Conservation (phyloP, 2,797 vertebrate species). For the Silurus lanzhouensis region DNA sequence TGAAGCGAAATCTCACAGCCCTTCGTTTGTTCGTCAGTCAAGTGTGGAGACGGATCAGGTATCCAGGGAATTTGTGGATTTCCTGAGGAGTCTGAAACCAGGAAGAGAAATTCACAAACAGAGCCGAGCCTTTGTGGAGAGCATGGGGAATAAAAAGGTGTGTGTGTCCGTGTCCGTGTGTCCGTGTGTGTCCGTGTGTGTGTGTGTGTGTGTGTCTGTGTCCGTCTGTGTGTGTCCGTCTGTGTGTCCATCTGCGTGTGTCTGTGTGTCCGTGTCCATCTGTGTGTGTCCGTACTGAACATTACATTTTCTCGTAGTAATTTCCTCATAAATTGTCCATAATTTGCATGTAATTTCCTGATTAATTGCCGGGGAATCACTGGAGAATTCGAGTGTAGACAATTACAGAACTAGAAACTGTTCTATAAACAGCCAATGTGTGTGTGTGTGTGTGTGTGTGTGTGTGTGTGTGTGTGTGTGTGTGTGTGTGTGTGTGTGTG, state of each 20-base stretch:
- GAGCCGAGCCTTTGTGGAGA: constrained; percentile 84
- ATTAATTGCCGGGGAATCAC: background rate
- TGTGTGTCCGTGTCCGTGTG: constrained; percentile 30
- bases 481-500: no score
- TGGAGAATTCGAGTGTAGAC: no score
- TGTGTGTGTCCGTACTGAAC: no score
- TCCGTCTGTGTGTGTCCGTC: no score
- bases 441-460: no score
- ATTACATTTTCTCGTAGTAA: background rate
- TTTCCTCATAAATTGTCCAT: background rate
- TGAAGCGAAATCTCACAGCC: constrained; percentile 86
- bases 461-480: no score
- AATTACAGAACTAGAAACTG: no score
- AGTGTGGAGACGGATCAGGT: constrained; percentile 91
- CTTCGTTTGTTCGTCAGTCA: constrained; percentile 85
- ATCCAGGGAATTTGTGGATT: constrained; percentile 92
- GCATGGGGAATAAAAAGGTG: constrained; percentile 91
- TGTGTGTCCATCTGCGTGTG: no score
- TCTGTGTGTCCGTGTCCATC: no score
- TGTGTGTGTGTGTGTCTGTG: no score
- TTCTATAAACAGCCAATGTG: no score
- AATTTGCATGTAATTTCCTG: background rate
- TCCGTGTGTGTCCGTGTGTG: background rate
- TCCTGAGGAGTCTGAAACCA: constrained; percentile 88
- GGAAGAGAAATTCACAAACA: constrained; percentile 94